Evolutionary conservation across 2,888 invertebrate genomes (phyloP).

Genomic region (Metopia argyrocephala): DNA sequence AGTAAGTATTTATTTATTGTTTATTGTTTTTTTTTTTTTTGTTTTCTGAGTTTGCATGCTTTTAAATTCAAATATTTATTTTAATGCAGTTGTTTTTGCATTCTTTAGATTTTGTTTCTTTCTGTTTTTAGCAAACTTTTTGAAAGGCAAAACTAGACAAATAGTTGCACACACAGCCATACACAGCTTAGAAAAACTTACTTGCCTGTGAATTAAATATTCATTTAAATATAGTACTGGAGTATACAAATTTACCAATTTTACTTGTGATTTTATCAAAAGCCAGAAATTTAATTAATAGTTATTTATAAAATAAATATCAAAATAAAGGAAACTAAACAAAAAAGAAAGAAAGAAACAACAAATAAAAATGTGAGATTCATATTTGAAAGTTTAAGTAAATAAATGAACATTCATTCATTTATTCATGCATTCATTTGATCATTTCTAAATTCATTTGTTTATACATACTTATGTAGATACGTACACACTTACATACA

Average conservation of each 20-base stretch:
- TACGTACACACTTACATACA: not conserved
- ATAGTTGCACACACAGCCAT: not conserved
- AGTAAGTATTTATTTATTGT: not conserved
- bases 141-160: not conserved
- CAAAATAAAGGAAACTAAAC: not conserved
- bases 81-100: conserved; percentile 40
- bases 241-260: not conserved
- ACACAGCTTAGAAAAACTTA: not conserved
- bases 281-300: conserved; percentile 51
- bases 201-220: not conserved
- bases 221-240: not conserved
- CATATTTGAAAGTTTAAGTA: not conserved
- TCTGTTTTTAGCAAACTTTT: not conserved
- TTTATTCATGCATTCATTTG: not conserved
- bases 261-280: conserved; percentile 8
- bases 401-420: conserved; percentile 12
- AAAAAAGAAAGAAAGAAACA: not conserved
- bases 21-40: too few relatives aligned
- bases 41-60: conserved; percentile 8
- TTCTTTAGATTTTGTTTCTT: conserved; percentile 16
- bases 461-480: not conserved
- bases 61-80: conserved; percentile 25
- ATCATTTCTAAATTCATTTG: not conserved
- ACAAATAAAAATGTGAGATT: not conserved
- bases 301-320: conserved; percentile 14